Base-by-base conservation (phyloP, 2,888 invertebrate species). In the Aquatica leii region DNA sequence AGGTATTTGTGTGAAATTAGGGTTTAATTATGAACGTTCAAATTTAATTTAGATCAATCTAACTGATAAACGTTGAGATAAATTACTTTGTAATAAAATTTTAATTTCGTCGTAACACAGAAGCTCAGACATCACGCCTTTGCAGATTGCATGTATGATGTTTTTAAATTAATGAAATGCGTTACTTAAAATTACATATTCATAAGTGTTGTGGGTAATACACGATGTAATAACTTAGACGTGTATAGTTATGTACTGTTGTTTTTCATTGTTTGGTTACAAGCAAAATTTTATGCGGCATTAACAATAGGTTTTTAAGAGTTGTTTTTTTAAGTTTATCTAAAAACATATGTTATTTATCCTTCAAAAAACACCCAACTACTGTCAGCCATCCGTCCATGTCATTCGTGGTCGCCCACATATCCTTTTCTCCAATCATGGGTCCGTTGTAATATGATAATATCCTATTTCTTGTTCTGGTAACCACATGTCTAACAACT, bases 11-110 rank as follows among this genome's bases (percentile, higher is more conserved):
- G 54, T 55, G 49, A 60, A 60, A 60, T 60, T 54, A 46, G 49
- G 51, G 46, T 46, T 62, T 62, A 62, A 62, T 57, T 62, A 58
- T 52, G 62, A 67, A 67, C 65, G 48, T 60, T 65, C 63, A 67
- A 67, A 66, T 69, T 69, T 69, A 71, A 71, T 69, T 71, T 70
- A 69, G 69, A 71, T 71, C 65, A 61, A 56, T 64, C 57, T 61
- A 43, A 50, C 54, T 57, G 69, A 71, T 71, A 67, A 66, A 62
- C 37, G 41, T 17, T 43, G 62, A 69, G 67, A 69, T 69, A 67
- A 71, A 71, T 69, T 69, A 59, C 68, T 58, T 65, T 54, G 58
- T 66, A 66, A 69, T 70, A 70, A 71, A 71, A 71, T 69, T 69
- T 65, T 70, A 67, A 70, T 69, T 70, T 62, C 59, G 58, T 57